Evolutionary conservation across 2,888 invertebrate species (phyloP).

Genomic region (Dermolepida albohirtum): DNA sequence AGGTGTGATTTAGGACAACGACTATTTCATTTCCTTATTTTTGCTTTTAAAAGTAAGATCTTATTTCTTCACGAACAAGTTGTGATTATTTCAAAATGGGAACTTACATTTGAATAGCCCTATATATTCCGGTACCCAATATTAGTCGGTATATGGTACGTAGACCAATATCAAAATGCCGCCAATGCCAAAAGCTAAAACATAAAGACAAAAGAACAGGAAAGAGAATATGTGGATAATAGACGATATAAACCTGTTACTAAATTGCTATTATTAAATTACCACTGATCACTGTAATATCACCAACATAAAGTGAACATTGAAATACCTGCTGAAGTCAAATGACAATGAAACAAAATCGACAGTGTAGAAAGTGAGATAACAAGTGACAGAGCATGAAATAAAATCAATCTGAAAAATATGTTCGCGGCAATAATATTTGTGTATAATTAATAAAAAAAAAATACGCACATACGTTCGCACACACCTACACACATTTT

Average conservation of each 20-base stretch:
- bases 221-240: background rate
- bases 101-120: too few relatives aligned
- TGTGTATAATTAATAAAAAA: constrained; percentile 59
- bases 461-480: constrained; percentile 47
- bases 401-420: constrained; percentile 42
- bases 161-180: too few relatives aligned
- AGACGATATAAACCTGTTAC: constrained; percentile 17
- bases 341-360: constrained; percentile 26
- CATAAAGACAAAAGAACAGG: too few relatives aligned
- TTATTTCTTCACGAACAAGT: too few relatives aligned
- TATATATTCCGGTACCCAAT: too few relatives aligned
- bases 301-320: constrained; percentile 39
- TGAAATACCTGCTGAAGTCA: constrained; percentile 16
- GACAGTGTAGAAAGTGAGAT: constrained; percentile 7
- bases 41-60: too few relatives aligned
- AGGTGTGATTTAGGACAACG: too few relatives aligned
- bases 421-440: constrained; percentile 48
- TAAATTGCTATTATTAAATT: constrained; percentile 18
- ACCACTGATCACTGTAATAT: constrained; percentile 28
- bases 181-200: too few relatives aligned
- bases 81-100: too few relatives aligned
- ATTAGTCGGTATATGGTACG: too few relatives aligned
- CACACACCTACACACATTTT: constrained; percentile 50
- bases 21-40: too few relatives aligned
- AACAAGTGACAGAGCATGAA: constrained; percentile 26